A percentile compares a stretch with the other conserved stretches of the same genome.
Conservation (phyloP, 2,888 invertebrate species). For the Pristionchus japonicus region DNA sequence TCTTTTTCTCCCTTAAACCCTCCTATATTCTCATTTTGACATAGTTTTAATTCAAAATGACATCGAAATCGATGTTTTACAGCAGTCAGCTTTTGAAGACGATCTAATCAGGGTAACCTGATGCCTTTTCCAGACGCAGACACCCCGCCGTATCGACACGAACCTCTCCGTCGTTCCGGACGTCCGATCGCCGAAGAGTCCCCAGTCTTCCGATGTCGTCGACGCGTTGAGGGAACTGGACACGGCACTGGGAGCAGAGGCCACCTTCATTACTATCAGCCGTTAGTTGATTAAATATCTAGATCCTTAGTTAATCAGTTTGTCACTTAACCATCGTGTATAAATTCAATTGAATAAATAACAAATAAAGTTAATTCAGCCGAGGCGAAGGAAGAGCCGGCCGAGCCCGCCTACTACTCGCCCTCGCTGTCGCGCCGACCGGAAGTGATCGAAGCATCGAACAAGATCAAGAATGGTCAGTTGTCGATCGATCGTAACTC, state of each 20-base stretch:
- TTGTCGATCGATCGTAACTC: neutral
- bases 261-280: slow-evolving; percentile 46
- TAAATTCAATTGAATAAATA: no score
- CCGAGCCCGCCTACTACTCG: slow-evolving; percentile 21
- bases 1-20: no score
- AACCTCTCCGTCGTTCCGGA: slow-evolving; percentile 35
- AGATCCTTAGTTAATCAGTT: no score
- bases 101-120: no score
- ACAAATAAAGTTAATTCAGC: neutral
- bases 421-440: neutral
- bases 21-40: no score
- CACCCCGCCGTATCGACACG: slow-evolving; percentile 44
- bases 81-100: no score
- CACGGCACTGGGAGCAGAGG: slow-evolving; percentile 44
- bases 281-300: slow-evolving; percentile 36
- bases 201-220: slow-evolving; percentile 32
- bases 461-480: slow-evolving; percentile 44
- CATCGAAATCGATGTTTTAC: no score
- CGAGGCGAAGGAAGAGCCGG: slow-evolving; percentile 21
- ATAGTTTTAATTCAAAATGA: no score
- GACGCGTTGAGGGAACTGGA: slow-evolving; percentile 46
- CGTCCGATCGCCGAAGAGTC: slow-evolving; percentile 39
- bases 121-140: neutral
- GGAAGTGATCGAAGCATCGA: slow-evolving; percentile 38
- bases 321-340: no score